Percentiles rank a stretch among this genome's conserved stretches.
Conservation (phyloP, 2,888 invertebrate genomes). For the Deilephila porcellus region DNA sequence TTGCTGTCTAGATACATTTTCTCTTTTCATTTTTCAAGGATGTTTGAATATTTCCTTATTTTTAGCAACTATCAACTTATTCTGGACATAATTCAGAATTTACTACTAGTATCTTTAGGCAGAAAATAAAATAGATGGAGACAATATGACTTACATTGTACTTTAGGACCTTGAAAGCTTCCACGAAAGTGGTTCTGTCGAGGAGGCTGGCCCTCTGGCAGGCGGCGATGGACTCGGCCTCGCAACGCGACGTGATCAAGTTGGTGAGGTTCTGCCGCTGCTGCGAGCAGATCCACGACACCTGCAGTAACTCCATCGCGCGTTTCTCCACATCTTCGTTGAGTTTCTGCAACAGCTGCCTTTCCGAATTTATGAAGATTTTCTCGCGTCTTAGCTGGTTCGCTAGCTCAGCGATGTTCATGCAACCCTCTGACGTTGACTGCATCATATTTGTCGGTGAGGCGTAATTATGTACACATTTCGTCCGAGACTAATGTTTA, state of each 20-base stretch:
- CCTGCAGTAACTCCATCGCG: constrained; percentile 85
- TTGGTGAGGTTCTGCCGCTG: constrained; percentile 92
- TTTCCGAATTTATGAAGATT: constrained; percentile 93
- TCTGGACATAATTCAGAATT: background rate
- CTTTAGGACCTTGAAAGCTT: constrained; percentile 92
- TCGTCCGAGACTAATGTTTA: constrained; percentile 45
- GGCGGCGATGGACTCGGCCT: constrained; percentile 90
- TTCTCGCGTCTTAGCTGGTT: constrained; percentile 92
- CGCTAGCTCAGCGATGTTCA: constrained; percentile 80
- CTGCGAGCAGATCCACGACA: constrained; percentile 95
- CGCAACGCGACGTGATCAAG: constrained; percentile 89
- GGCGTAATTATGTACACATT: constrained; percentile 54
- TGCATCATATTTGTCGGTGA: constrained; percentile 72
- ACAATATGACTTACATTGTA: constrained; percentile 87
- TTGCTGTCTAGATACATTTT: background rate
- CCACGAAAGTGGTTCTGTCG: constrained; percentile 87
- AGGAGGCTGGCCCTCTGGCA: constrained; percentile 86
- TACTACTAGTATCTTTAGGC: background rate
- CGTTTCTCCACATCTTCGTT: constrained; percentile 88
- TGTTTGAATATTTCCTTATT: background rate
- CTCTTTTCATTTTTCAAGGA: background rate
- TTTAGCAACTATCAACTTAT: background rate
- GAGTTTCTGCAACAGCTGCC: constrained; percentile 90
- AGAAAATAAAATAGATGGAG: background rate
- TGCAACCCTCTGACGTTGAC: constrained; percentile 77